A percentile compares a stretch with the other conserved stretches of the same genome.
phyloP scores from a whole-genome alignment of 2,113 vertebrate genomes.

The Phodopus roborovskii region DNA sequence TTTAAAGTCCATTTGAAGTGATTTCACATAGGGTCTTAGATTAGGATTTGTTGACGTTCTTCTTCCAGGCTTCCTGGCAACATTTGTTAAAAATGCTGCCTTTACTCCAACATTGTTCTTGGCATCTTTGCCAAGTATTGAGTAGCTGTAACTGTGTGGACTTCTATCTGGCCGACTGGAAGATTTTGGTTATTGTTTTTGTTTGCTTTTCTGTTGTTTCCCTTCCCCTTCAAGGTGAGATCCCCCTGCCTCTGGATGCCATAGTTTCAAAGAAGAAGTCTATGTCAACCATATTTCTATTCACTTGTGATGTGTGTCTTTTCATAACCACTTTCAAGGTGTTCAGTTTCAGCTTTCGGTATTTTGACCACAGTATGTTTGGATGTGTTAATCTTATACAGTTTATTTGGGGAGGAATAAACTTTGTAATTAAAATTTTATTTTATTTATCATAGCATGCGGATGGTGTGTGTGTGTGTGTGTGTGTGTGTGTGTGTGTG shows the following conservation, averaged over 20 bases:
- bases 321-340: conserved; percentile 10
- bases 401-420: neutral
- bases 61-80: neutral
- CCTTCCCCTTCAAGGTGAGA: neutral
- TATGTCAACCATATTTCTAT: neutral
- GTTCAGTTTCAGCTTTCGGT: neutral
- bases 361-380: neutral
- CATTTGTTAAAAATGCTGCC: neutral
- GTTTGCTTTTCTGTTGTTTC: neutral
- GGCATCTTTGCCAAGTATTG: neutral
- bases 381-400: neutral
- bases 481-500: neutral
- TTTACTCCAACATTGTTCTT: neutral
- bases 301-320: neutral
- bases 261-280: neutral
- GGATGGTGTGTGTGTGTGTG: neutral
- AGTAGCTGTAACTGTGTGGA: neutral
- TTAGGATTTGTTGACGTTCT: neutral
- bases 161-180: neutral
- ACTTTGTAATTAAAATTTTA: neutral
- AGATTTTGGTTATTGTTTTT: neutral
- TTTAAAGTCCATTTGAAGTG: neutral
- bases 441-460: neutral
- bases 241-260: neutral
- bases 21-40: neutral